Conservation (phyloP, 2,888 invertebrate genomes). For the Biston betularia region DNA sequence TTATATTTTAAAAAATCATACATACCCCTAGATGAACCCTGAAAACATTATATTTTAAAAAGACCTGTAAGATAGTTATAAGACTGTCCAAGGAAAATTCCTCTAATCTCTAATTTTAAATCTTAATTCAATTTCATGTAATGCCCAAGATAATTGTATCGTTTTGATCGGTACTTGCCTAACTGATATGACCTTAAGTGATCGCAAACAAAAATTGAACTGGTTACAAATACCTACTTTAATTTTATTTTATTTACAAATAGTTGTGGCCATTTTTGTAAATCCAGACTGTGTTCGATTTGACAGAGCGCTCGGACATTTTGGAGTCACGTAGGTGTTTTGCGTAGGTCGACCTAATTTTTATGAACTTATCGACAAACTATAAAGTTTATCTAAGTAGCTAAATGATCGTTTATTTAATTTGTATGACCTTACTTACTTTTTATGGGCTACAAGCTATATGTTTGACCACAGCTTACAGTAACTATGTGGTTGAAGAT, state of each 20-base stretch:
- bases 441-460: background rate
- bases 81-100: no score
- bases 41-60: no score
- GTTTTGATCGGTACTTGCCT: conserved; percentile 13
- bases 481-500: no score
- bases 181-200: conserved; percentile 36
- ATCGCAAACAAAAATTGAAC: conserved; percentile 32
- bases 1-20: no score
- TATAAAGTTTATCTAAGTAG: background rate
- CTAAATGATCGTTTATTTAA: conserved; percentile 1
- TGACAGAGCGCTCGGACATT: conserved; percentile 20
- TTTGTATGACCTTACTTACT: background rate
- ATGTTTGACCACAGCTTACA: background rate
- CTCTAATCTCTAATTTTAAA: background rate
- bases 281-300: conserved; percentile 26
- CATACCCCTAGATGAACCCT: no score
- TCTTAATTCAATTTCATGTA: conserved; percentile 13
- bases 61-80: no score
- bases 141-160: conserved; percentile 20
- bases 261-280: conserved; percentile 38
- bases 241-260: conserved; percentile 29
- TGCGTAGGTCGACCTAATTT: conserved; percentile 34
- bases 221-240: conserved; percentile 20
- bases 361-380: conserved; percentile 9
- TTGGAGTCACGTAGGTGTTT: conserved; percentile 36